Conservation (phyloP, 53 echinoderm and acorn worm genomes). For the Crossaster papposus region DNA sequence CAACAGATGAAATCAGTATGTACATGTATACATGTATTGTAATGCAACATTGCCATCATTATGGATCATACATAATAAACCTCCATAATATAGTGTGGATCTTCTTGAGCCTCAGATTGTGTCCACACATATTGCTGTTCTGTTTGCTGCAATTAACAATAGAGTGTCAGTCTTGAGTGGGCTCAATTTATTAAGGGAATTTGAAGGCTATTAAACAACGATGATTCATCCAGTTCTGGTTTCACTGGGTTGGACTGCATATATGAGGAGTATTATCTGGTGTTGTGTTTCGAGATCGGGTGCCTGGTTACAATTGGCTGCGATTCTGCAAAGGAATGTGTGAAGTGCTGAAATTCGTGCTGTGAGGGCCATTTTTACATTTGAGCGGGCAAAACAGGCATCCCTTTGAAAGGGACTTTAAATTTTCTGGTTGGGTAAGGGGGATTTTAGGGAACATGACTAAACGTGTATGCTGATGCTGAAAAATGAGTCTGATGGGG, state of each 20-base stretch:
- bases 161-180: neutral
- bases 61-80: too few relatives aligned
- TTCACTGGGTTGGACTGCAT: neutral
- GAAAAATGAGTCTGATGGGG: too few relatives aligned
- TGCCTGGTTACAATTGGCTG: slow-evolving; percentile 13
- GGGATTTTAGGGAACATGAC: neutral
- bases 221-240: slow-evolving; percentile 47
- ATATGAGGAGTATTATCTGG: neutral
- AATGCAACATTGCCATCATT: too few relatives aligned
- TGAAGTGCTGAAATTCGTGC: neutral
- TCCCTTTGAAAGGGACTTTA: neutral
- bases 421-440: neutral
- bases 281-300: slow-evolving; percentile 25
- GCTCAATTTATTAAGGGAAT: slow-evolving; percentile 8
- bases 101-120: neutral
- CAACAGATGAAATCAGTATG: too few relatives aligned
- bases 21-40: too few relatives aligned
- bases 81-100: too few relatives aligned
- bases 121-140: neutral
- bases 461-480: neutral
- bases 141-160: neutral
- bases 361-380: neutral
- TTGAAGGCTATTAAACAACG: slow-evolving; percentile 18
- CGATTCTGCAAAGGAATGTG: slow-evolving; percentile 9
- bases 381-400: neutral